Conservation (phyloP, 2,113 vertebrate genomes). For the Gopherus flavomarginatus region DNA sequence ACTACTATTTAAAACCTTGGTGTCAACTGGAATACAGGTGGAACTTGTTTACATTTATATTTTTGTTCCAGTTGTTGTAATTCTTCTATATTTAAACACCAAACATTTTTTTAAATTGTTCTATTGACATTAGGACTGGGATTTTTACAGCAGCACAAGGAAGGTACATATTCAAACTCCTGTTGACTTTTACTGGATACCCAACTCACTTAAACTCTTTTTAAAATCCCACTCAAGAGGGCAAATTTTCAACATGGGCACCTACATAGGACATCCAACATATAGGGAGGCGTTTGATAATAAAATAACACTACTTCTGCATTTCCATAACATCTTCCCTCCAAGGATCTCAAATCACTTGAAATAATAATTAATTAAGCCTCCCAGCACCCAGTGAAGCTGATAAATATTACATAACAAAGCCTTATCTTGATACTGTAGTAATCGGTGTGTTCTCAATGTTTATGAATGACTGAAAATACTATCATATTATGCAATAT, state of each 20-base stretch:
- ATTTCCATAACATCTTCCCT: constrained; percentile 53
- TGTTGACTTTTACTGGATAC: neutral
- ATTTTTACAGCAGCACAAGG: neutral
- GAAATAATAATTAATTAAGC: constrained; percentile 74
- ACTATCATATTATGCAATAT: constrained; percentile 34
- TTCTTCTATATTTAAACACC: neutral
- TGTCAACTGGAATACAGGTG: neutral
- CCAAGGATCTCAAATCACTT: neutral
- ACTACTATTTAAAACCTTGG: too few relatives aligned
- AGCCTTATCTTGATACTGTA: constrained; percentile 32
- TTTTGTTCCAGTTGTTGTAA: neutral
- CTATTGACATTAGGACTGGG: neutral
- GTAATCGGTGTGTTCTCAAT: constrained; percentile 60
- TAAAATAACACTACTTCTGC: constrained; percentile 71
- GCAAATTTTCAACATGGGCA: constrained; percentile 41
- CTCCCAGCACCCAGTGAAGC: constrained; percentile 15
- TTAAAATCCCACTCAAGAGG: constrained; percentile 22
- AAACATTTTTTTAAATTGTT: neutral
- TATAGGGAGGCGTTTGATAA: constrained; percentile 67
- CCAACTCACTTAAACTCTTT: accelerated
- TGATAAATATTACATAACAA: constrained; percentile 10
- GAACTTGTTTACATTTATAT: neutral
- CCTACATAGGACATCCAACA: constrained; percentile 57
- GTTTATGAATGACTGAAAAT: constrained; percentile 57
- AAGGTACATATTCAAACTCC: neutral